Evolutionary conservation across 2,888 invertebrate species (phyloP).

Genomic region (Gymnocheta viridis): DNA sequence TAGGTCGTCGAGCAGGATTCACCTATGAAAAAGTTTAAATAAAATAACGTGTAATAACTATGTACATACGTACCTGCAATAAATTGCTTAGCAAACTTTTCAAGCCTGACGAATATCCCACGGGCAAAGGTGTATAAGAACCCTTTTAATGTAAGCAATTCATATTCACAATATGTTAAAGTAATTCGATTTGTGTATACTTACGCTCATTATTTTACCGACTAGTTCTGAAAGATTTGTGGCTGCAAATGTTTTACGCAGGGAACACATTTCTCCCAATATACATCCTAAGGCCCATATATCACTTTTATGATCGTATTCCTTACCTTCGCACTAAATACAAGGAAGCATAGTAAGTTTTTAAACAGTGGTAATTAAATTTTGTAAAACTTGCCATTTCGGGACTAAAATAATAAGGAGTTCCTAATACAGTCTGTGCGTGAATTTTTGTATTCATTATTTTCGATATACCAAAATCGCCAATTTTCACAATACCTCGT

Average conservation of each 20-base stretch:
- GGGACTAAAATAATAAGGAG: conserved; percentile 88
- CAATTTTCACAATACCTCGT: conserved; percentile 86
- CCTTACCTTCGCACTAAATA: conserved; percentile 87
- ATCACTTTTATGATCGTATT: conserved; percentile 89
- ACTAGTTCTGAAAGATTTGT: conserved; percentile 88
- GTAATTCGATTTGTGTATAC: conserved; percentile 12
- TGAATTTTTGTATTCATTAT: conserved; percentile 86
- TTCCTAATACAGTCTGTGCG: conserved; percentile 88
- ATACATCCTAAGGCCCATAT: conserved; percentile 91
- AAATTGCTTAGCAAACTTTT: conserved; percentile 85
- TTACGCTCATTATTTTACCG: conserved; percentile 87
- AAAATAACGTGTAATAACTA: background rate
- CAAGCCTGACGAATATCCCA: conserved; percentile 85
- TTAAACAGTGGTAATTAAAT: background rate
- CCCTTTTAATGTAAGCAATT: conserved; percentile 82
- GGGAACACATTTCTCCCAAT: conserved; percentile 88
- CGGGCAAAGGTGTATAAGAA: conserved; percentile 86
- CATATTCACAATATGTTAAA: background rate
- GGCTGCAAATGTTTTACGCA: conserved; percentile 88
- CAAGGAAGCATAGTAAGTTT: background rate
- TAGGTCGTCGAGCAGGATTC: conserved; percentile 85
- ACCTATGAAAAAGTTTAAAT: conserved; percentile 76
- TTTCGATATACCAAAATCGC: conserved; percentile 90
- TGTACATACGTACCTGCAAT: conserved; percentile 82
- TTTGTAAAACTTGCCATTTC: conserved; percentile 84